Evolutionary conservation across 2,113 vertebrate species (phyloP).

Genomic region (Struthidea cinerea): DNA sequence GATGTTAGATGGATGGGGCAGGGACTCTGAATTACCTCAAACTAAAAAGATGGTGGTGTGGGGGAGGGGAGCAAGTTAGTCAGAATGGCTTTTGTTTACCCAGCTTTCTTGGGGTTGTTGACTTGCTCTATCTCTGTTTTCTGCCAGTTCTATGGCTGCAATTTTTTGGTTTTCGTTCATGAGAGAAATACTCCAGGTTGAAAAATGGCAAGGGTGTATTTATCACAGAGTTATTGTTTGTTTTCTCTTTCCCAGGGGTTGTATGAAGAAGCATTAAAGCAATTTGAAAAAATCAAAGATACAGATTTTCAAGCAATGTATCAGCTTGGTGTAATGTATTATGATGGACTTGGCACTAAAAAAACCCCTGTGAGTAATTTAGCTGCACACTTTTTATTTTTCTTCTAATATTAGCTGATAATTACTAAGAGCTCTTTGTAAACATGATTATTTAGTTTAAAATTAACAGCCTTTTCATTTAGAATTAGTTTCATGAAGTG

Average conservation of each 20-base stretch:
- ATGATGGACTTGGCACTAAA: slow-evolving; percentile 77
- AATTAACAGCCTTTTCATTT: not conserved
- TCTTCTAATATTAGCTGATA: not conserved
- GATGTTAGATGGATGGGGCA: not conserved
- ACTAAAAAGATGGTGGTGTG: not conserved
- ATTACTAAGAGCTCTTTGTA: not conserved
- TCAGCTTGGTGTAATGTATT: slow-evolving; percentile 83
- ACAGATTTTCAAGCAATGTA: slow-evolving; percentile 77
- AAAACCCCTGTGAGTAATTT: slow-evolving; percentile 70
- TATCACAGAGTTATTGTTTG: not conserved
- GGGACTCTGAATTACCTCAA: not conserved
- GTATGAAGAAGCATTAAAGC: slow-evolving; percentile 70
- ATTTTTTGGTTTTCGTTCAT: not conserved
- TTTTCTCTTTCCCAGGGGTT: slow-evolving; percentile 61
- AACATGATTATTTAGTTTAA: not conserved
- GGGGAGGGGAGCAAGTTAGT: not conserved
- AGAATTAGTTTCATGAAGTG: not conserved
- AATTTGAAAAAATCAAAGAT: slow-evolving; percentile 77
- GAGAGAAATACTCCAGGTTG: not conserved
- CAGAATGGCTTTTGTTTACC: not conserved
- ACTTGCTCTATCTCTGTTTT: not conserved
- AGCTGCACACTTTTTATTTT: not conserved
- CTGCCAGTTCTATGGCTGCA: not conserved
- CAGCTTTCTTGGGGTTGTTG: not conserved
- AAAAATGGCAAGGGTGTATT: not conserved